Conservation (phyloP, 2,888 invertebrate genomes). For the Eueremaeus valkanovi region DNA sequence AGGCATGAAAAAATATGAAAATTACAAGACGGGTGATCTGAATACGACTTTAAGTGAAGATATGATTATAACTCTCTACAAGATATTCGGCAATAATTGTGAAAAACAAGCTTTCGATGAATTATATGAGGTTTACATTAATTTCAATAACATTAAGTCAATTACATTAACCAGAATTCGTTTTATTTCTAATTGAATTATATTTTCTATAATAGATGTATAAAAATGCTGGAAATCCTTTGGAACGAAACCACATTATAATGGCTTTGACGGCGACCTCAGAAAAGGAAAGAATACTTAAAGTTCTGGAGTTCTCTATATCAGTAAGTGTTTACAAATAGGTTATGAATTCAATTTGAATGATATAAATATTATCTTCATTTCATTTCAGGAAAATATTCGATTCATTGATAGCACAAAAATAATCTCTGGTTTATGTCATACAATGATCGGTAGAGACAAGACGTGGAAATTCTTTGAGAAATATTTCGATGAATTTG, state of each 20-base stretch:
- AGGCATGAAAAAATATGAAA: constrained; percentile 66
- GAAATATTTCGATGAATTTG: constrained; percentile 10
- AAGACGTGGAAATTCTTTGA: constrained; percentile 27
- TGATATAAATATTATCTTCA: background rate
- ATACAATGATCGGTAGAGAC: constrained; percentile 17
- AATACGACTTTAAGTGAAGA: constrained; percentile 66
- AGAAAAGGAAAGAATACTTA: background rate
- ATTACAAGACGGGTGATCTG: constrained; percentile 60
- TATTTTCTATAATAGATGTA: background rate
- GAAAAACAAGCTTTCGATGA: constrained; percentile 67
- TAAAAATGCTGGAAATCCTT: constrained; percentile 1
- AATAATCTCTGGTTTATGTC: constrained; percentile 15
- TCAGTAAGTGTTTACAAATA: constrained; percentile 10
- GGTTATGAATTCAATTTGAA: background rate
- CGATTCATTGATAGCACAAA: constrained; percentile 24
- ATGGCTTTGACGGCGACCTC: constrained; percentile 33
- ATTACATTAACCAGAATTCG: background rate
- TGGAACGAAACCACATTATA: constrained; percentile 31
- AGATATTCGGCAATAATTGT: constrained; percentile 55
- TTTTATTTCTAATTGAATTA: background rate
- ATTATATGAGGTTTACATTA: constrained; percentile 40
- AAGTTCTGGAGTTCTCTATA: constrained; percentile 37
- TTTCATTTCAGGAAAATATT: background rate
- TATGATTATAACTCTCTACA: constrained; percentile 54
- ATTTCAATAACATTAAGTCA: too few species aligned